Conservation (phyloP, 92 coral and sea anemone species). For the Heteractis magnifica region DNA sequence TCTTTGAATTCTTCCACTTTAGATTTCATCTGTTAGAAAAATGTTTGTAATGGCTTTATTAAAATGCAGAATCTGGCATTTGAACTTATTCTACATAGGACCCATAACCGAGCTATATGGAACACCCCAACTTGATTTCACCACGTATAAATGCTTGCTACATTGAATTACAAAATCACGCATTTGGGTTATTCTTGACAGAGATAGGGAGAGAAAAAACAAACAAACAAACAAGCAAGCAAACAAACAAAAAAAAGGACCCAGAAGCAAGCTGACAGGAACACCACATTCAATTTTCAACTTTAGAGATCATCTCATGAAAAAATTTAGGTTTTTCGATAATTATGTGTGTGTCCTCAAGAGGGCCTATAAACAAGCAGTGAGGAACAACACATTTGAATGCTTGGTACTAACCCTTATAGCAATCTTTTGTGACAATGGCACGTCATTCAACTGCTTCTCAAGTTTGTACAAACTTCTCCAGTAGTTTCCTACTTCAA, state of each 20-base stretch:
- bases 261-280: too few species aligned
- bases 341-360: too few species aligned
- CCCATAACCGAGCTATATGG: not conserved
- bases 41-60: not conserved
- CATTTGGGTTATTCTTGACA: not conserved
- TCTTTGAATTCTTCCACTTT: slow-evolving; percentile 99
- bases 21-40: slow-evolving; percentile 72
- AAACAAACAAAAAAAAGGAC: not conserved
- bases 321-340: too few species aligned
- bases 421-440: slow-evolving; percentile 88
- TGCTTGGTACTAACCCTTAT: slow-evolving; percentile 54
- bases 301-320: not conserved
- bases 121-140: not conserved
- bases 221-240: slow-evolving; percentile 10
- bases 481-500: slow-evolving; percentile 98
- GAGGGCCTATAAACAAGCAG: not conserved
- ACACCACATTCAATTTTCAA: too few species aligned
- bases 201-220: not conserved
- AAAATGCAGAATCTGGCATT: not conserved
- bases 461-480: slow-evolving; percentile 94
- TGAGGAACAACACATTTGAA: not conserved
- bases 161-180: not conserved
- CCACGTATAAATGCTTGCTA: not conserved
- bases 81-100: not conserved
- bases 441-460: slow-evolving; percentile 85